These are phyloP conservation scores for Epizoanthus scotinus DNA, from an alignment of 92 coral and sea anemone genomes.

Conservation along the genomic window DNA sequence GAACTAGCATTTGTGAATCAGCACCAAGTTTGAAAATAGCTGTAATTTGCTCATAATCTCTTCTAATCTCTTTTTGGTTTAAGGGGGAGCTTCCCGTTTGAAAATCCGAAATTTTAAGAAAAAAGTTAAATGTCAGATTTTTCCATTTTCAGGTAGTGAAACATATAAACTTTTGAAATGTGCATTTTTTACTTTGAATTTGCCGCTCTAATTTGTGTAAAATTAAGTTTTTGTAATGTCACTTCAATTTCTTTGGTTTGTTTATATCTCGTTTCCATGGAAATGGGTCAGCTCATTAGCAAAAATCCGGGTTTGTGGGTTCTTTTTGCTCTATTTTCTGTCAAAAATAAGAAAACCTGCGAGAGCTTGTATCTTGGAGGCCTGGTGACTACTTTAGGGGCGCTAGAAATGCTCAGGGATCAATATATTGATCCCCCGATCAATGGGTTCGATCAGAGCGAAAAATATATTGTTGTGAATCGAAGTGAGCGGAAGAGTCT, in stretches of 20 bases:
- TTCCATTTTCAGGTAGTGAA: constrained; percentile 8
- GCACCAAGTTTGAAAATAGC: no score
- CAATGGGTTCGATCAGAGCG: background rate
- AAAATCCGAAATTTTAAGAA: no score
- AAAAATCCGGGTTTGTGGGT: constrained; percentile 13
- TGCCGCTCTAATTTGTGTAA: constrained; percentile 23
- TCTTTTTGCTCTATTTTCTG: constrained; percentile 14
- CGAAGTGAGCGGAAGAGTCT: background rate
- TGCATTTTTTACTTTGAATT: constrained; percentile 5
- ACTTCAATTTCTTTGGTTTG: constrained; percentile 21
- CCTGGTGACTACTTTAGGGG: constrained; percentile 23
- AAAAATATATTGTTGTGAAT: background rate
- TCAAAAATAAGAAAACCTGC: constrained; percentile 19
- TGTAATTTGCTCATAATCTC: no score
- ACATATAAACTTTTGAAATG: constrained; percentile 9
- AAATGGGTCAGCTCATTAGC: background rate
- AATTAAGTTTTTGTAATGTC: constrained; percentile 21
- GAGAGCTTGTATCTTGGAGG: constrained; percentile 9
- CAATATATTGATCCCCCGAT: constrained; percentile 18
- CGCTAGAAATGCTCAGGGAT: constrained; percentile 8
- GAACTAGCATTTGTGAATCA: no score
- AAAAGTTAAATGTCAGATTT: background rate
- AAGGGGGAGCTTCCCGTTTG: no score
- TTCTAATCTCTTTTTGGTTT: no score
- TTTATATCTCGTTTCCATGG: constrained; percentile 18